Percentiles rank a stretch among this genome's conserved stretches.
These are phyloP conservation scores for Bombus haemorrhoidalis DNA, from an alignment of 1,140 invertebrate species.

Conservation along the genomic window DNA sequence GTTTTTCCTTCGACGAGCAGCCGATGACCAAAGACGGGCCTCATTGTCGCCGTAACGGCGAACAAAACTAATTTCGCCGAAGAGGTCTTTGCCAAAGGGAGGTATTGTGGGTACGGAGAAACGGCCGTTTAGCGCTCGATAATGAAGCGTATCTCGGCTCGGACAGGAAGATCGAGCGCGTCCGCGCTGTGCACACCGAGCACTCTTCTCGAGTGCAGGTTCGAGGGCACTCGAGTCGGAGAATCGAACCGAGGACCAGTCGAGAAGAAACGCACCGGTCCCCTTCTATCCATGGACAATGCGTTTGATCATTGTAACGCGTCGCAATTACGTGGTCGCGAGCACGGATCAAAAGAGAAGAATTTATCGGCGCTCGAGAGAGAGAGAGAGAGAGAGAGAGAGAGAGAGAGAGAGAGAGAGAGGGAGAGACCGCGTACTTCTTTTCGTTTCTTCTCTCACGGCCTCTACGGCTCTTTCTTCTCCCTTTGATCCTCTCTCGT, in stretches of 20 bases:
- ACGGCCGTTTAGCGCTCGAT: conserved; percentile 63
- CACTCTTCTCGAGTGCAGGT: conserved; percentile 44
- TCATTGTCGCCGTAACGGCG: background rate
- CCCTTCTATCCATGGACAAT: conserved; percentile 55
- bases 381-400: too few relatives aligned
- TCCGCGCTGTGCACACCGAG: conserved; percentile 24
- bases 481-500: background rate
- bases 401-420: background rate
- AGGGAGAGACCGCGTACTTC: background rate
- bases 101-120: conserved; percentile 41
- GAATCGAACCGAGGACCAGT: background rate
- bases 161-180: conserved; percentile 57
- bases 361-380: background rate
- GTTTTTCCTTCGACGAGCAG: background rate
- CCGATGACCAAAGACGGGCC: background rate
- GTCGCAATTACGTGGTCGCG: conserved; percentile 46
- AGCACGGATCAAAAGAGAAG: background rate
- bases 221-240: conserved; percentile 55
- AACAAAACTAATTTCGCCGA: conserved; percentile 61
- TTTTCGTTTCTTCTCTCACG: background rate
- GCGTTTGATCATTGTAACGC: conserved; percentile 53
- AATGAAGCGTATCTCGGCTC: conserved; percentile 58
- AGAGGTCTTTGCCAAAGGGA: background rate
- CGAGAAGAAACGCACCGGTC: conserved; percentile 36
- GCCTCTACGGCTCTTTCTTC: too few relatives aligned